A percentile compares a stretch with the other conserved stretches of the same genome.
phyloP scores from a whole-genome alignment of 2,797 vertebrate genomes.

The Girardinus metallicus region DNA sequence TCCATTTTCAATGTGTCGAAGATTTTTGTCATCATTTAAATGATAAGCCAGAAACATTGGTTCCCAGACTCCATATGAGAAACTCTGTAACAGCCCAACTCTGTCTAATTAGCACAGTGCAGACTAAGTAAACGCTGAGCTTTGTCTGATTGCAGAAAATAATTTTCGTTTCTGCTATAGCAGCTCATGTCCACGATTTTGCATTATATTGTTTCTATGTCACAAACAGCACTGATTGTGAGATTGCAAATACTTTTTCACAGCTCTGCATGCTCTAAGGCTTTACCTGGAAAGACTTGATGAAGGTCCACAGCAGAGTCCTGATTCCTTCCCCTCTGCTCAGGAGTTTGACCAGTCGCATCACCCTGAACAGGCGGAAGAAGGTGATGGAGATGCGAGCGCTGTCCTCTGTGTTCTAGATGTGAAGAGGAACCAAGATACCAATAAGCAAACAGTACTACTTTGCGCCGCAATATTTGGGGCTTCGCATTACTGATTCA shows the following conservation, averaged over 20 bases:
- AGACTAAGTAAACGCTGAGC: too few relatives aligned
- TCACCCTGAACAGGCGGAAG: slow-evolving; percentile 98
- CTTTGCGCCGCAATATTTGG: not conserved
- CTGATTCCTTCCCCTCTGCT: slow-evolving; percentile 97
- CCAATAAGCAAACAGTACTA: not conserved
- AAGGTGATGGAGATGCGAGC: slow-evolving; percentile 99
- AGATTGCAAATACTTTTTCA: not conserved
- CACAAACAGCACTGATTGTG: not conserved
- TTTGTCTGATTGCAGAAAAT: too few relatives aligned
- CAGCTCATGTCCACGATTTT: too few relatives aligned
- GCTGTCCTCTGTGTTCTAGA: slow-evolving; percentile 96
- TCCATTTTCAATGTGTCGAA: too few relatives aligned
- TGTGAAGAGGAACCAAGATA: slow-evolving; percentile 16
- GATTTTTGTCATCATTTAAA: too few relatives aligned
- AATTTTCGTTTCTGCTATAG: too few relatives aligned
- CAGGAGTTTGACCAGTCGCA: slow-evolving; percentile 97
- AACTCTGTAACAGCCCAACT: too few relatives aligned
- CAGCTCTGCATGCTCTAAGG: not conserved
- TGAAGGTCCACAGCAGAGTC: slow-evolving; percentile 97
- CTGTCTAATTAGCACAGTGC: too few relatives aligned
- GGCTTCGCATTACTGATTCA: not conserved
- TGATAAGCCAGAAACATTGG: too few relatives aligned
- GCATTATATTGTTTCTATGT: too few relatives aligned
- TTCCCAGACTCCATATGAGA: too few relatives aligned
- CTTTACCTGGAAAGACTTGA: slow-evolving; percentile 98